These are phyloP conservation scores for Sarcophaga variegata DNA, from an alignment of 2,888 invertebrate genomes.

Conservation along the genomic window DNA sequence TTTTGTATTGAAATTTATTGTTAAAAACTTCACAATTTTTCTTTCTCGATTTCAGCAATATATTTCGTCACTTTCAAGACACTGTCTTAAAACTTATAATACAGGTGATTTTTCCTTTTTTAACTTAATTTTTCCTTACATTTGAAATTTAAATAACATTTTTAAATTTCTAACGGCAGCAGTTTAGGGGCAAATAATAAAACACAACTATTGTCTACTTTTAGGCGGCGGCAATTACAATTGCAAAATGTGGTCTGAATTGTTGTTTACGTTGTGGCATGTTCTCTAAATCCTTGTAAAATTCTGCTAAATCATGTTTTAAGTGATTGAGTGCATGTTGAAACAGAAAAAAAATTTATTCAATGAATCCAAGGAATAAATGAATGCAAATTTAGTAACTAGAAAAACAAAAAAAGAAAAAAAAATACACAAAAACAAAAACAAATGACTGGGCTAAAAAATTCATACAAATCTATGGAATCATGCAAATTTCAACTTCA, in stretches of 20 bases:
- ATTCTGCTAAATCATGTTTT: slow-evolving; percentile 32
- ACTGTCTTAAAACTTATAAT: no score
- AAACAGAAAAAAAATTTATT: neutral
- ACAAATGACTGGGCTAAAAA: neutral
- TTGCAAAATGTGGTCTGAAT: neutral
- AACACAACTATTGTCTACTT: neutral
- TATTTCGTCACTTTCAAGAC: no score
- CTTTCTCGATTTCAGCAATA: no score
- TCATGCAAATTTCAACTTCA: slow-evolving; percentile 48
- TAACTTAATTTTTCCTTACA: no score
- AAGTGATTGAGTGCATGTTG: neutral
- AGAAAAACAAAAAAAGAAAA: neutral
- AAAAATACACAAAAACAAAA: neutral
- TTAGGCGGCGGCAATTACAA: neutral
- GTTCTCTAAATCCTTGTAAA: neutral
- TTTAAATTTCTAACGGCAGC: neutral
- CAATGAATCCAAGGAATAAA: neutral
- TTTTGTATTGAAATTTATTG: no score
- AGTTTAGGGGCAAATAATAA: neutral
- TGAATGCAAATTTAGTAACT: slow-evolving; percentile 7
- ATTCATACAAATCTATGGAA: neutral
- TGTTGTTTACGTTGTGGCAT: no score
- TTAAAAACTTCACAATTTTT: no score
- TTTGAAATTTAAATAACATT: no score
- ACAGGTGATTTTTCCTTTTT: no score